Conservation (phyloP, 2,888 invertebrate species). For the Beris morrisii region DNA sequence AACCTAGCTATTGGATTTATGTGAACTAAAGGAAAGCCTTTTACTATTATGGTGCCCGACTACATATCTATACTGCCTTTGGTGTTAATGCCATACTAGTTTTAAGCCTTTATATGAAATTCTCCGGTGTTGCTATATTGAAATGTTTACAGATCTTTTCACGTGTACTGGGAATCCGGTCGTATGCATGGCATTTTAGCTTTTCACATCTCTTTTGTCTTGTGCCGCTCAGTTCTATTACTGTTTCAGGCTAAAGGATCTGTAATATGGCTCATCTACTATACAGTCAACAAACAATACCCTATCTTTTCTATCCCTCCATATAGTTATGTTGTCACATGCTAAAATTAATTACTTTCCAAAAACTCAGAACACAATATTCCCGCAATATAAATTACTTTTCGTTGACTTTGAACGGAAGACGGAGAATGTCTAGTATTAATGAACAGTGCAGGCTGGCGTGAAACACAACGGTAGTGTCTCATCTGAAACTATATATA, state of each 20-base stretch:
- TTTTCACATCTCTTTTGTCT: neutral
- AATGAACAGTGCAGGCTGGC: too few species aligned
- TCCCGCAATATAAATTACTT: constrained; percentile 44
- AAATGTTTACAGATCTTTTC: constrained; percentile 27
- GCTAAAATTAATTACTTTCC: constrained; percentile 45
- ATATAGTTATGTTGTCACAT: constrained; percentile 41
- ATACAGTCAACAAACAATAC: neutral
- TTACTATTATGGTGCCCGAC: too few species aligned
- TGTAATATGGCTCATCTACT: neutral
- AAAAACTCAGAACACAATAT: constrained; percentile 44
- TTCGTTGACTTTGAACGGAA: constrained; percentile 24
- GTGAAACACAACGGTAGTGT: too few species aligned
- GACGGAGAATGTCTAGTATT: too few species aligned
- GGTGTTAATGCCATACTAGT: too few species aligned
- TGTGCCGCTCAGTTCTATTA: neutral
- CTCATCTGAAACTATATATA: too few species aligned
- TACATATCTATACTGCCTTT: too few species aligned
- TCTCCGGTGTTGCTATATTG: constrained; percentile 27
- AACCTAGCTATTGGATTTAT: too few species aligned
- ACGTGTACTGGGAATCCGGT: too few species aligned
- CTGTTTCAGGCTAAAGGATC: neutral
- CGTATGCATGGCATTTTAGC: neutral
- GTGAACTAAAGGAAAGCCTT: too few species aligned
- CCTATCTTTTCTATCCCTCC: neutral
- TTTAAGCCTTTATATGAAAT: constrained; percentile 26